These are phyloP conservation scores for Frankliniella fusca DNA, from an alignment of 2,888 invertebrate species.

Conservation along the genomic window DNA sequence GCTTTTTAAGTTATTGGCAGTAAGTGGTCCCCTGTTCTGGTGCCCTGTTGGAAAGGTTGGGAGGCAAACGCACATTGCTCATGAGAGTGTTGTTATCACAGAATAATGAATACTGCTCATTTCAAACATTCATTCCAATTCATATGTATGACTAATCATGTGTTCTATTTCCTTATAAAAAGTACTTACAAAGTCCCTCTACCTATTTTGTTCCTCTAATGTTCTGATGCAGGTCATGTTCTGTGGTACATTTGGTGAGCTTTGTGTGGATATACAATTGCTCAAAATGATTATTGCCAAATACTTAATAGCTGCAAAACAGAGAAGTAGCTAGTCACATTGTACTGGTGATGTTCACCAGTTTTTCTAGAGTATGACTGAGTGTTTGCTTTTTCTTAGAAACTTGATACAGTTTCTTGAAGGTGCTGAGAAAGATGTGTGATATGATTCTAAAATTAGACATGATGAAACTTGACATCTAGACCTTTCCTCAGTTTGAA, in stretches of 20 bases:
- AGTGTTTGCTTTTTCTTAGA: constrained; percentile 1
- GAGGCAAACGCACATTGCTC: neutral
- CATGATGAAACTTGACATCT: constrained; percentile 23
- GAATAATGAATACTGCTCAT: neutral
- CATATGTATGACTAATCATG: too few relatives aligned
- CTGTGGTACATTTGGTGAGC: neutral
- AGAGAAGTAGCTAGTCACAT: constrained; percentile 5
- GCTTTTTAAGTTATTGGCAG: constrained; percentile 7
- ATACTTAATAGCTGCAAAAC: constrained; percentile 20
- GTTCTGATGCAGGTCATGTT: neutral
- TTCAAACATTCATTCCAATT: too few relatives aligned
- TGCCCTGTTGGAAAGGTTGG: neutral
- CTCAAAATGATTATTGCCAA: constrained; percentile 23
- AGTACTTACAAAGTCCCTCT: neutral
- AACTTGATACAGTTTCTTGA: constrained; percentile 7
- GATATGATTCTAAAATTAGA: constrained; percentile 18
- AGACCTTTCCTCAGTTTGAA: constrained; percentile 4
- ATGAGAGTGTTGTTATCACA: neutral
- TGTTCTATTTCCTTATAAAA: too few relatives aligned
- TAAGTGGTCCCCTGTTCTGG: neutral
- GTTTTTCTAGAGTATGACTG: constrained; percentile 14
- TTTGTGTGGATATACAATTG: neutral
- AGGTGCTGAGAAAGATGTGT: constrained; percentile 24
- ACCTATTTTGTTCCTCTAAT: neutral
- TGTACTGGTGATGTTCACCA: neutral